Conservation (phyloP, 2,888 invertebrate species). For the Hirtodrosophila confusa region DNA sequence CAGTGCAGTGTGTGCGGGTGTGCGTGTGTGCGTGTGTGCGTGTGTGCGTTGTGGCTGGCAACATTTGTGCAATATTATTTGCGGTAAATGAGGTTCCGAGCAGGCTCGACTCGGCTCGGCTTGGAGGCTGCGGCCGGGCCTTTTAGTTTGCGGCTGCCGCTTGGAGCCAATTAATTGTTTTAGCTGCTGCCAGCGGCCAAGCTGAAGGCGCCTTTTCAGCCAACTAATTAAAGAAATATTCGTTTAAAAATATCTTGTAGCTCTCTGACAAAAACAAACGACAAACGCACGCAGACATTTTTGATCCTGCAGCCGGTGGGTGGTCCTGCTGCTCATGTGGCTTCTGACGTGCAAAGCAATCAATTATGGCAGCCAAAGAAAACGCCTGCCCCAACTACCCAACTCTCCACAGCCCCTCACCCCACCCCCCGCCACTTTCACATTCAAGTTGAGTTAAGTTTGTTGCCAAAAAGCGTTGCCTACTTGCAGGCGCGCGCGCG, state of each 20-base stretch:
- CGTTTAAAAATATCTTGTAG: slow-evolving; percentile 62
- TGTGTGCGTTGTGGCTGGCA: slow-evolving; percentile 60
- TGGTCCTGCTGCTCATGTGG: slow-evolving; percentile 34
- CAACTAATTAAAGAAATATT: slow-evolving; percentile 74
- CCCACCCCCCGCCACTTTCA: neutral
- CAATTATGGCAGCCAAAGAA: slow-evolving; percentile 70
- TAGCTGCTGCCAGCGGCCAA: slow-evolving; percentile 3
- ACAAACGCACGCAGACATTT: slow-evolving; percentile 7
- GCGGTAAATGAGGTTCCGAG: slow-evolving; percentile 55
- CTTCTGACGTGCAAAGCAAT: slow-evolving; percentile 71
- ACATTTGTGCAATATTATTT: slow-evolving; percentile 79
- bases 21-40: neutral
- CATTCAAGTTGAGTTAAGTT: slow-evolving; percentile 27
- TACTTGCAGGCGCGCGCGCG: slow-evolving; percentile 56
- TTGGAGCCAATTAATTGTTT: slow-evolving; percentile 49
- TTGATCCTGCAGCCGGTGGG: slow-evolving; percentile 9
- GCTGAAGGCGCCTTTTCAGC: slow-evolving; percentile 5
- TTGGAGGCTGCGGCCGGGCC: slow-evolving; percentile 24
- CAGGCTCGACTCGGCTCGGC: slow-evolving; percentile 17
- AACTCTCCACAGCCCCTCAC: neutral
- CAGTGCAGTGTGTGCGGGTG: slow-evolving; percentile 6
- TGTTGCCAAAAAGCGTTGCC: slow-evolving; percentile 56
- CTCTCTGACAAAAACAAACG: slow-evolving; percentile 2
- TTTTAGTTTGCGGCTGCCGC: slow-evolving; percentile 53
- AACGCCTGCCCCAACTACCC: slow-evolving; percentile 5